phyloP scores from a whole-genome alignment of 2,888 invertebrate genomes.

The Noctuana brunneofusca region DNA sequence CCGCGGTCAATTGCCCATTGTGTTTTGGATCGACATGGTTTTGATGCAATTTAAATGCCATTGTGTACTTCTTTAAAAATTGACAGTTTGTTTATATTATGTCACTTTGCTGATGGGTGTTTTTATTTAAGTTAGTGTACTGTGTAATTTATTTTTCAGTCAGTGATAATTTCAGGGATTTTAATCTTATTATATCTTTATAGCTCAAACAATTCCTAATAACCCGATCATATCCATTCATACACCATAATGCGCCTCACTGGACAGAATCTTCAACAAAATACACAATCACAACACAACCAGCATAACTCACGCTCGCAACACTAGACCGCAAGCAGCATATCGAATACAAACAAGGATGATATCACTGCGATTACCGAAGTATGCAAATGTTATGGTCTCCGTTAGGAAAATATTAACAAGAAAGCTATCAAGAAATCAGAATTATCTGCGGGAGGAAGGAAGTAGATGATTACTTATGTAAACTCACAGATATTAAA shows the following conservation, averaged over 20 bases:
- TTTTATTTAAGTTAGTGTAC: neutral
- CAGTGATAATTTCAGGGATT: no score
- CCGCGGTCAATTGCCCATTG: conserved; percentile 32
- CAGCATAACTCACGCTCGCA: no score
- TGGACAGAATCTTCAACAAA: conserved; percentile 4
- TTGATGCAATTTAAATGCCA: conserved; percentile 18
- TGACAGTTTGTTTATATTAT: conserved; percentile 9
- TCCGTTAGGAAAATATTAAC: neutral
- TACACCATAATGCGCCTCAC: no score
- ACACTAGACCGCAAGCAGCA: conserved; percentile 14
- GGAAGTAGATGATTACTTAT: neutral
- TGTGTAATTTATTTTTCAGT: no score
- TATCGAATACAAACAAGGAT: conserved; percentile 21
- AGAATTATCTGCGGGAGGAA: neutral
- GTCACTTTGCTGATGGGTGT: conserved; percentile 6
- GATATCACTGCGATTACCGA: conserved; percentile 14
- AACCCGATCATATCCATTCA: no score
- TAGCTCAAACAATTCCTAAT: no score
- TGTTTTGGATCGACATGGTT: conserved; percentile 13
- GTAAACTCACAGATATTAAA: neutral
- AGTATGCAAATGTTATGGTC: conserved; percentile 9
- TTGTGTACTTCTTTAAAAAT: neutral
- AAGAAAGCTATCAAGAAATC: neutral
- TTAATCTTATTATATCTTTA: no score
- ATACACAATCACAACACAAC: conserved; percentile 7